phyloP scores from a whole-genome alignment of 2,113 vertebrate genomes.

The Hippocampus mohnikei region DNA sequence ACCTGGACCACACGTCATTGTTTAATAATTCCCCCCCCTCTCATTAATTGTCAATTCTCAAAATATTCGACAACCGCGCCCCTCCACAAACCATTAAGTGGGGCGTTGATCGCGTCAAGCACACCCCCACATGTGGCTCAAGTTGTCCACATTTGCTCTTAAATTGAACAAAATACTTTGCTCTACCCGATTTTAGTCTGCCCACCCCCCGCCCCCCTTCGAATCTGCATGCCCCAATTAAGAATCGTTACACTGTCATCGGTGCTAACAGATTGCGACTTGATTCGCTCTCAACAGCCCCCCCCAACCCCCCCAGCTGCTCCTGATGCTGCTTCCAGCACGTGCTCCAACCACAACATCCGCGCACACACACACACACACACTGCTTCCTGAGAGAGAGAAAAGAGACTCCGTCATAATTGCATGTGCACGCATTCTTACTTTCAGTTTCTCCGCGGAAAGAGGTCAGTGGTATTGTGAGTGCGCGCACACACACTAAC shows the following conservation, averaged over 20 bases:
- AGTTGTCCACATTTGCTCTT: too few relatives aligned
- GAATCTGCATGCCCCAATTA: not conserved
- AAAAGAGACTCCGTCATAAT: slow-evolving; percentile 9
- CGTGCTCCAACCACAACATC: slow-evolving; percentile 38
- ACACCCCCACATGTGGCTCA: too few relatives aligned
- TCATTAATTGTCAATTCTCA: too few relatives aligned
- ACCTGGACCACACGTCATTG: too few relatives aligned
- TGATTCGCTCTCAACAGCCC: slow-evolving; percentile 35
- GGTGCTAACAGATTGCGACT: slow-evolving; percentile 9
- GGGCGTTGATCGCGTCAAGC: too few relatives aligned
- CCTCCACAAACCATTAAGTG: too few relatives aligned
- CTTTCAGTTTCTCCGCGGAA: slow-evolving; percentile 55
- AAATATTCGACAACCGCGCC: too few relatives aligned
- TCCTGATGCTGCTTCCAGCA: slow-evolving; percentile 27
- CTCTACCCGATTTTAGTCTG: too few relatives aligned
- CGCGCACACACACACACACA: slow-evolving; percentile 13
- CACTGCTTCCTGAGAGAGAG: slow-evolving; percentile 1
- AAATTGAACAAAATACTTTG: too few relatives aligned
- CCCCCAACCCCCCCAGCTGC: slow-evolving; percentile 4
- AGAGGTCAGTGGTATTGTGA: slow-evolving; percentile 50
- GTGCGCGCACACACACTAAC: slow-evolving; percentile 6
- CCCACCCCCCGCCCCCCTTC: too few relatives aligned
- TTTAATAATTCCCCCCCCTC: too few relatives aligned
- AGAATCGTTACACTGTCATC: not conserved
- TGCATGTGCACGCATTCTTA: slow-evolving; percentile 35